Evolutionary conservation across 1,140 invertebrate species (phyloP).

Genomic region (Psilanteris sp.): DNA sequence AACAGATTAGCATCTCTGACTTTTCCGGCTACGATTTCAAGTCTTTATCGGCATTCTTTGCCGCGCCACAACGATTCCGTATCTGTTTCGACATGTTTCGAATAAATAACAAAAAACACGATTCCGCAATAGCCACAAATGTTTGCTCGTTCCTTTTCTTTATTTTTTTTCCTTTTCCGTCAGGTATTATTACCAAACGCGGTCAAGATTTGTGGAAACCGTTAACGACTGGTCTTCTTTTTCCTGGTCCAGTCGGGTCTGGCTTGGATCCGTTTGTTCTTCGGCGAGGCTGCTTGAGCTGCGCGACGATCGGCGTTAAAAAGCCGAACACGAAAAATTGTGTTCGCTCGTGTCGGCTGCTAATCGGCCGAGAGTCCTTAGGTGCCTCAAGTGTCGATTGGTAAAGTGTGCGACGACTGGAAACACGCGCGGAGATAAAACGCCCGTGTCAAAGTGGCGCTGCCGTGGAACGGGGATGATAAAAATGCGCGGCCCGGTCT

Average conservation of each 20-base stretch:
- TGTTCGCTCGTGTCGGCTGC: constrained; percentile 35
- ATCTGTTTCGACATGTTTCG: constrained; percentile 54
- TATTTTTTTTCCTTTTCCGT: too few species aligned
- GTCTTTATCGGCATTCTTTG: constrained; percentile 53
- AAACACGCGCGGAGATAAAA: too few species aligned
- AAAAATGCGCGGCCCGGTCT: too few species aligned
- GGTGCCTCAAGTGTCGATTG: constrained; percentile 36
- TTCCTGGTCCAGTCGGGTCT: constrained; percentile 7
- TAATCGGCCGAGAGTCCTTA: constrained; percentile 43
- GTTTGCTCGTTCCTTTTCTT: constrained; percentile 26
- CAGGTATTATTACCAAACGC: constrained; percentile 38
- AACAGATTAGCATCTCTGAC: constrained; percentile 53
- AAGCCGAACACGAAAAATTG: constrained; percentile 32
- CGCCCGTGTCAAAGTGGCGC: too few species aligned
- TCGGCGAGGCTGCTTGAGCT: constrained; percentile 24
- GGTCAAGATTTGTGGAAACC: constrained; percentile 49
- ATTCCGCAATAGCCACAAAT: constrained; percentile 57
- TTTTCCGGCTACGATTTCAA: constrained; percentile 47
- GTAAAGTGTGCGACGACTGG: constrained; percentile 34
- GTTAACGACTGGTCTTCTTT: constrained; percentile 31
- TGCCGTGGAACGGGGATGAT: too few species aligned
- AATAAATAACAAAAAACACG: constrained; percentile 55
- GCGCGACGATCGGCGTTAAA: constrained; percentile 31
- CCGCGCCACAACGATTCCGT: constrained; percentile 18
- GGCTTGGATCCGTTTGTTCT: constrained; percentile 31